Conservation (phyloP, 2,888 invertebrate species). For the Pachliopta kotzebuea region DNA sequence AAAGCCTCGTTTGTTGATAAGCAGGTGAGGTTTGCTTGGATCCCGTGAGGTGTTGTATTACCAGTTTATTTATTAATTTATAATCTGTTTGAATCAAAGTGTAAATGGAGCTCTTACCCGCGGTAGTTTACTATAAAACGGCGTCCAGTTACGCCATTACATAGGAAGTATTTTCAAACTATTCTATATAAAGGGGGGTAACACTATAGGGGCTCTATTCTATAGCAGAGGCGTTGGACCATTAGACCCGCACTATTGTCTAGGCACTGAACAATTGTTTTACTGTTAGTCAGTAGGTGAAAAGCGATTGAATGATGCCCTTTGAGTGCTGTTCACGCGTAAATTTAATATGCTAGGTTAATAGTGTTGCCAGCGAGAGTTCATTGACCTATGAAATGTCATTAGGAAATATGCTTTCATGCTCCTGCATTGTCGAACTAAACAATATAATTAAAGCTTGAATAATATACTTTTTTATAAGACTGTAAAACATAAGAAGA, state of each 20-base stretch:
- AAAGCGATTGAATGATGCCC: slow-evolving; percentile 31
- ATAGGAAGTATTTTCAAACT: slow-evolving; percentile 27
- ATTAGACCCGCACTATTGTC: slow-evolving; percentile 43
- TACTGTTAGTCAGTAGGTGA: slow-evolving; percentile 31
- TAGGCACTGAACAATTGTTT: slow-evolving; percentile 42
- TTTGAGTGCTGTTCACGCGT: slow-evolving; percentile 30
- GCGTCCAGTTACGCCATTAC: slow-evolving; percentile 10
- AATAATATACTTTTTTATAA: neutral
- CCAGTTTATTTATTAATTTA: neutral
- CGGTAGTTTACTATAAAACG: slow-evolving; percentile 4
- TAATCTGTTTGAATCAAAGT: neutral
- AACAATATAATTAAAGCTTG: neutral
- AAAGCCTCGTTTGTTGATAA: too few relatives aligned
- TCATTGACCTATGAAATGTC: slow-evolving; percentile 20
- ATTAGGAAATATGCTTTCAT: slow-evolving; percentile 16
- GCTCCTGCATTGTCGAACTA: slow-evolving; percentile 1
- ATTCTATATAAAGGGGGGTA: slow-evolving; percentile 31
- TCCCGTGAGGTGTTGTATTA: too few relatives aligned
- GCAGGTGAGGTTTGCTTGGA: too few relatives aligned
- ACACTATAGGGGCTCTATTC: slow-evolving; percentile 37
- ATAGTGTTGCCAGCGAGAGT: slow-evolving; percentile 18
- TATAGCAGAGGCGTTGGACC: slow-evolving; percentile 44
- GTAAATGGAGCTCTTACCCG: neutral
- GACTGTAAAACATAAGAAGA: neutral
- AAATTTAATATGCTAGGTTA: slow-evolving; percentile 30